Evolutionary conservation across 2,113 vertebrate species (phyloP).

Genomic region (Apaloderma vittatum): DNA sequence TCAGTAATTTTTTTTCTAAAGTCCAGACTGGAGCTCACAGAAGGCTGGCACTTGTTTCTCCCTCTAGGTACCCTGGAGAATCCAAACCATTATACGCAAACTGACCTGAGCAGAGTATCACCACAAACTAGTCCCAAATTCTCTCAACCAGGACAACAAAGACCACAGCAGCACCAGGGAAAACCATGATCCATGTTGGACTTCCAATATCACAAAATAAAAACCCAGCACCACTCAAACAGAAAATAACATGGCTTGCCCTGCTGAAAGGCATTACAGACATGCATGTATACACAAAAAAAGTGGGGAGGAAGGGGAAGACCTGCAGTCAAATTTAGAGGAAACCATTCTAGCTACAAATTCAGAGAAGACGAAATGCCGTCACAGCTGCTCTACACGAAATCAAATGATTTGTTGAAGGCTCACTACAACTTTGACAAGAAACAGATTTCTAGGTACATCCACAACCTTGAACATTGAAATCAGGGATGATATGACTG

Average conservation of each 20-base stretch:
- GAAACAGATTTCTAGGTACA: background rate
- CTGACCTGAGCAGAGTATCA: background rate
- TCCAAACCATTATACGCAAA: background rate
- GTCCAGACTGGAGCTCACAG: background rate
- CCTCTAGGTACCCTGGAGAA: background rate
- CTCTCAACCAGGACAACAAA: background rate
- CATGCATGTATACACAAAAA: background rate
- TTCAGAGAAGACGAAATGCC: background rate
- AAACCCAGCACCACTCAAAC: background rate
- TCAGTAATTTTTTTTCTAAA: background rate
- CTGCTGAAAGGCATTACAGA: background rate
- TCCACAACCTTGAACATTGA: background rate
- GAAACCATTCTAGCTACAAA: background rate
- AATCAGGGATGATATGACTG: background rate
- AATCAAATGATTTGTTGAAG: background rate
- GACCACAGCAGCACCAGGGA: background rate
- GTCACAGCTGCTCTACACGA: background rate
- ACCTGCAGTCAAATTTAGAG: background rate
- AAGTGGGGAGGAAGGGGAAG: rapidly evolving
- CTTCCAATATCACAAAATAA: background rate
- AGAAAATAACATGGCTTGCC: background rate
- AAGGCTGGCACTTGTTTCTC: background rate
- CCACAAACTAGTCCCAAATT: background rate
- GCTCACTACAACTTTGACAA: background rate
- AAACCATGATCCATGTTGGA: background rate